phyloP scores from a whole-genome alignment of 2,888 invertebrate genomes.

The Cantharis rufa region DNA sequence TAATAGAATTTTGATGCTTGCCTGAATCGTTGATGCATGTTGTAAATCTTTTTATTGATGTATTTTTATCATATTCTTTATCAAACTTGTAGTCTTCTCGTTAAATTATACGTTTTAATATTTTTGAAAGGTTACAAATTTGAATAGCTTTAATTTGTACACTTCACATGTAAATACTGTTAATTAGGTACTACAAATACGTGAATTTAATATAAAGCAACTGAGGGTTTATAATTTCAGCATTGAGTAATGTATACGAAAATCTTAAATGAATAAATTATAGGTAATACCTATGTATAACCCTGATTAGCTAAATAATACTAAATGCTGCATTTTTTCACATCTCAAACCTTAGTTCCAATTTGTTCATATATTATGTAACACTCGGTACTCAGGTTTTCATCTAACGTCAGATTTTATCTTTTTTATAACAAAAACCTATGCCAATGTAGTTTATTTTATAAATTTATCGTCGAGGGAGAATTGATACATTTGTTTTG shows the following conservation, averaged over 20 bases:
- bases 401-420: too few species aligned
- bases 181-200: background rate
- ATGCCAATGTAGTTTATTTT: too few species aligned
- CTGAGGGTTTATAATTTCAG: background rate
- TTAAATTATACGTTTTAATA: background rate
- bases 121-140: background rate
- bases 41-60: slow-evolving; percentile 1
- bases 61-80: background rate
- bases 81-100: background rate
- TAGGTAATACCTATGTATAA: background rate
- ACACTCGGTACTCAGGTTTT: too few species aligned
- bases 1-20: slow-evolving; percentile 1
- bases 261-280: background rate
- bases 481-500: too few species aligned
- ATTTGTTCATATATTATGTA: too few species aligned
- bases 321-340: background rate
- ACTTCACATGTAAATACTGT: background rate
- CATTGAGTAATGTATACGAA: background rate
- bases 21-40: slow-evolving; percentile 1
- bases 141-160: background rate
- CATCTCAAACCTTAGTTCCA: too few species aligned
- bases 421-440: too few species aligned
- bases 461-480: too few species aligned
- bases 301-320: background rate
- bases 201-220: background rate